Evolutionary conservation across 2,888 invertebrate genomes (phyloP).

Genomic region (Ectemnius lituratus): DNA sequence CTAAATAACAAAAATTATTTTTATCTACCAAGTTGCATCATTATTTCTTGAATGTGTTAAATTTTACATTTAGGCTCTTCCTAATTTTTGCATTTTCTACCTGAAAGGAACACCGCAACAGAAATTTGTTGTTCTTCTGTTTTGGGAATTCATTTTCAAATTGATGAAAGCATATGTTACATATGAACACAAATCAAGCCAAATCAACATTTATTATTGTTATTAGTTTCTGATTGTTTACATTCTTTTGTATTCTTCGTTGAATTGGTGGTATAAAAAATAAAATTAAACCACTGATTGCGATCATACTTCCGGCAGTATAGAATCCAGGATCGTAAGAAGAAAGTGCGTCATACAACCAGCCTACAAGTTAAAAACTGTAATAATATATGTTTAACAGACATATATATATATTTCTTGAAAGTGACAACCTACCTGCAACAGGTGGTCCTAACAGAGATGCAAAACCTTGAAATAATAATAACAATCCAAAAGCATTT

Average conservation of each 20-base stretch:
- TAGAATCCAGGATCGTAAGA: constrained; percentile 94
- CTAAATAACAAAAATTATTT: too few species aligned
- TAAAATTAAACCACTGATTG: constrained; percentile 91
- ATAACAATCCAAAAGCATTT: constrained; percentile 95
- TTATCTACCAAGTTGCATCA: too few species aligned
- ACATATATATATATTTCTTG: not conserved
- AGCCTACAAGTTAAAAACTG: constrained; percentile 81
- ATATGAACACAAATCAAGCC: constrained; percentile 7
- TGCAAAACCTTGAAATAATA: constrained; percentile 96
- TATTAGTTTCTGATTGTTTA: constrained; percentile 78
- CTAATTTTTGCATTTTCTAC: too few species aligned
- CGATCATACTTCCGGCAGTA: constrained; percentile 91
- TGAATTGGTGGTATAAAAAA: constrained; percentile 84
- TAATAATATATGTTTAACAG: not conserved
- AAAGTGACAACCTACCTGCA: constrained; percentile 84
- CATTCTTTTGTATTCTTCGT: constrained; percentile 30
- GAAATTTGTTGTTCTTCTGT: too few species aligned
- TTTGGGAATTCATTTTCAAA: too few species aligned
- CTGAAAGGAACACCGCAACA: too few species aligned
- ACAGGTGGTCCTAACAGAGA: constrained; percentile 95
- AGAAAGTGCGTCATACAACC: constrained; percentile 86
- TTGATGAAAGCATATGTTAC: not conserved
- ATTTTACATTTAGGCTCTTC: too few species aligned
- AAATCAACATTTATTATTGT: constrained; percentile 70
- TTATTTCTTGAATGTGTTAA: too few species aligned